These are phyloP conservation scores for Halcyon leucocephala DNA, from an alignment of 2,797 vertebrate species.

Conservation along the genomic window DNA sequence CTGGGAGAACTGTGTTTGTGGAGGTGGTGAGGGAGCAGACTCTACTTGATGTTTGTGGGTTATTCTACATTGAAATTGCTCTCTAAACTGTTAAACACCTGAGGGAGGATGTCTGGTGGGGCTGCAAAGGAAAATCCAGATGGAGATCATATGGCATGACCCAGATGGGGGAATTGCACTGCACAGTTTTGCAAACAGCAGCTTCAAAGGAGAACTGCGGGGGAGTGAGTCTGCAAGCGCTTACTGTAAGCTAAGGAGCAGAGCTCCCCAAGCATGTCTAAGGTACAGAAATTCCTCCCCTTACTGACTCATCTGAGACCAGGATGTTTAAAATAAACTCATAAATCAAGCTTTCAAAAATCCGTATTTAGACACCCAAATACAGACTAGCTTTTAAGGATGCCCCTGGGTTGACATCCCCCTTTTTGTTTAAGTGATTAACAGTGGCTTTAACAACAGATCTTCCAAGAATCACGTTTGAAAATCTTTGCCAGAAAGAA, in stretches of 20 bases:
- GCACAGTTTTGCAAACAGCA: background rate
- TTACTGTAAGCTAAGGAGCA: background rate
- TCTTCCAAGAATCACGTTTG: background rate
- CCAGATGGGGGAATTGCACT: background rate
- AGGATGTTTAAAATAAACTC: slow-evolving; percentile 16
- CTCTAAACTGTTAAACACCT: background rate
- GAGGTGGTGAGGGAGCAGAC: background rate
- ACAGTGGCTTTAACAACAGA: background rate
- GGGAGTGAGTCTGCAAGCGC: background rate
- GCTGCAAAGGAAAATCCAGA: background rate
- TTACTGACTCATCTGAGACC: slow-evolving; percentile 1
- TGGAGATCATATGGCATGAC: background rate
- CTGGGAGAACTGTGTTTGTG: background rate
- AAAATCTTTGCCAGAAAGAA: background rate
- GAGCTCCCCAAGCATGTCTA: background rate
- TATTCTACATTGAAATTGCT: background rate
- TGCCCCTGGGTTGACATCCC: background rate
- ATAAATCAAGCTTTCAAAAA: background rate
- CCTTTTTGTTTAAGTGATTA: background rate
- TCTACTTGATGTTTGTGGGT: background rate
- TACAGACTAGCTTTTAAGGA: background rate
- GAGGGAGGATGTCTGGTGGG: background rate
- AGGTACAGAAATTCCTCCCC: background rate
- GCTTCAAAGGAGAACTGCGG: background rate
- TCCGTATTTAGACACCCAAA: background rate